These are phyloP conservation scores for Yasuhikotakia modesta DNA, from an alignment of 2,797 vertebrate species.

Conservation along the genomic window DNA sequence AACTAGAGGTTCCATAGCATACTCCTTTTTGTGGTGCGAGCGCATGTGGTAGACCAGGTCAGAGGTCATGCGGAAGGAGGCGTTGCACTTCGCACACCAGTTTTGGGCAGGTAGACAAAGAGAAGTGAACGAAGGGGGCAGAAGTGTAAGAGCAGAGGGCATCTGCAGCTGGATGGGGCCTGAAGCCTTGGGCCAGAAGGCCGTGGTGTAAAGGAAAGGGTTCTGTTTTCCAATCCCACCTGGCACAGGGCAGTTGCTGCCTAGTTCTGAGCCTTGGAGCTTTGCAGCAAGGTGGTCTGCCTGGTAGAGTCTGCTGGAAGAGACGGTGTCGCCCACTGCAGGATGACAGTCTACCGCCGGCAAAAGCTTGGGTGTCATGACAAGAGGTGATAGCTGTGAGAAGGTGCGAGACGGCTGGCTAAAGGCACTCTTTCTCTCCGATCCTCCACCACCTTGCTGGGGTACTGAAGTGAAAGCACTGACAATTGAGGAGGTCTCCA, in stretches of 20 bases:
- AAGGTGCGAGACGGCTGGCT: conserved; percentile 87
- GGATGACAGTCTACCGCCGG: conserved; percentile 81
- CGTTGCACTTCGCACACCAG: conserved; percentile 98
- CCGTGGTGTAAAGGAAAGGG: conserved; percentile 90
- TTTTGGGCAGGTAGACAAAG: conserved; percentile 96
- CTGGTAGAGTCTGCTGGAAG: conserved; percentile 85
- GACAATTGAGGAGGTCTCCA: conserved; percentile 69
- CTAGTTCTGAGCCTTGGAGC: conserved; percentile 82
- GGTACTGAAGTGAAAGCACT: conserved; percentile 88
- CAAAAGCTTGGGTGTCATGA: conserved; percentile 89
- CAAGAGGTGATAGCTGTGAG: conserved; percentile 85
- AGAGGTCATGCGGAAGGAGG: conserved; percentile 97
- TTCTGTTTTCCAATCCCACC: conserved; percentile 87
- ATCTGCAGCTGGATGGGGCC: conserved; percentile 90
- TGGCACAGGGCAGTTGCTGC: conserved; percentile 77
- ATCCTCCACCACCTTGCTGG: conserved; percentile 74
- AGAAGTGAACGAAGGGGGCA: conserved; percentile 95
- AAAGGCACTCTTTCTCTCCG: conserved; percentile 91
- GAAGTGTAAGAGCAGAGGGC: conserved; percentile 90
- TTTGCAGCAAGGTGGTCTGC: conserved; percentile 88
- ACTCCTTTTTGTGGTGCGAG: conserved; percentile 98
- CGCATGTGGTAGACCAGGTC: conserved; percentile 99
- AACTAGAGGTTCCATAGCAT: conserved; percentile 90
- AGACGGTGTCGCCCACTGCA: conserved; percentile 79
- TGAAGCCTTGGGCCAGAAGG: conserved; percentile 93